A percentile compares a stretch with the other conserved stretches of the same genome.
These are phyloP conservation scores for Epinotia brunnichana DNA, from an alignment of 2,888 invertebrate genomes.

Conservation along the genomic window DNA sequence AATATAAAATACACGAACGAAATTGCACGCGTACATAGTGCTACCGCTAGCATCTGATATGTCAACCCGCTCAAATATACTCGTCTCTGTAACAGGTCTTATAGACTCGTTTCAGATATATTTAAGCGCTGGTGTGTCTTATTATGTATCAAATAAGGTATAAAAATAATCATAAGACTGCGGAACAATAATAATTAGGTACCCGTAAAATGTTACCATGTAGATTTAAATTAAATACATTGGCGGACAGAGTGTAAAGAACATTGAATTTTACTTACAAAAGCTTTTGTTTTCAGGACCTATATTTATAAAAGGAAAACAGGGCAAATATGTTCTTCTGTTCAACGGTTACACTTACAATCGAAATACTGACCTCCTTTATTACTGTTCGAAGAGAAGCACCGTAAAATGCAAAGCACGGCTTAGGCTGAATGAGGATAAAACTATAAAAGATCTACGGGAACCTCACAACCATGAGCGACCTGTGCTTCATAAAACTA, in stretches of 20 bases:
- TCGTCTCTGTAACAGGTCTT: background rate
- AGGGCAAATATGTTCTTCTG: background rate
- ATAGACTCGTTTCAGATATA: background rate
- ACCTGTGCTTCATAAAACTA: background rate
- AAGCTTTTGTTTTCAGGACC: slow-evolving; percentile 2
- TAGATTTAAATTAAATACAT: too few relatives aligned
- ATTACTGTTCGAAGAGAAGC: slow-evolving; percentile 19
- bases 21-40: too few relatives aligned
- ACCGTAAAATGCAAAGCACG: background rate
- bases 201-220: too few relatives aligned
- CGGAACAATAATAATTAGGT: too few relatives aligned
- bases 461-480: slow-evolving; percentile 30
- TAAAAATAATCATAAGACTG: too few relatives aligned
- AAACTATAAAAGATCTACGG: background rate
- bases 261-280: background rate
- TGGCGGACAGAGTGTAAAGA: background rate
- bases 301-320: slow-evolving; percentile 4
- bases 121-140: too few relatives aligned
- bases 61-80: background rate
- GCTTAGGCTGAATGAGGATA: background rate
- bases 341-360: slow-evolving; percentile 4
- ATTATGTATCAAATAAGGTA: too few relatives aligned
- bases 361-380: background rate
- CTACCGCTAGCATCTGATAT: background rate
- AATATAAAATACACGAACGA: too few relatives aligned